These are phyloP conservation scores for Urophycis tenuis DNA, from an alignment of 2,797 vertebrate species.

Conservation along the genomic window DNA sequence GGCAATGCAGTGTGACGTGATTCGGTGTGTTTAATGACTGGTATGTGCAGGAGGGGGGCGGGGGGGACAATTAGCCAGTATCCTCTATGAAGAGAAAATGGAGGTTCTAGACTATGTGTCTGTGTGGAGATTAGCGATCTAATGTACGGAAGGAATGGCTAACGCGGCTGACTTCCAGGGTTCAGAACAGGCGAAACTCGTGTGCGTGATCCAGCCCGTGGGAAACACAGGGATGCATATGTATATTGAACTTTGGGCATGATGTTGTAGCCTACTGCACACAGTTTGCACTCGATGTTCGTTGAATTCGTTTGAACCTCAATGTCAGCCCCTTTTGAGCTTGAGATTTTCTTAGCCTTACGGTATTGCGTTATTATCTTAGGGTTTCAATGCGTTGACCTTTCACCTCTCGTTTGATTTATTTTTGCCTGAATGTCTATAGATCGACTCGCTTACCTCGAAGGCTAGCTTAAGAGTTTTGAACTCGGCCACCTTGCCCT, in stretches of 20 bases:
- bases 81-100: neutral
- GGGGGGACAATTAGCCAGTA: neutral
- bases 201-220: neutral
- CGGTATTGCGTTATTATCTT: neutral
- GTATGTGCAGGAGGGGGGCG: conserved; percentile 15
- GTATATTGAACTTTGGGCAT: conserved; percentile 9
- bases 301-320: neutral
- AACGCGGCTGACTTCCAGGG: neutral
- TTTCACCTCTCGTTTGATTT: neutral
- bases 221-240: neutral
- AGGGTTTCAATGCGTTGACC: conserved; percentile 10
- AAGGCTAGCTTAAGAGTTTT: conserved; percentile 9
- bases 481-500: conserved; percentile 16
- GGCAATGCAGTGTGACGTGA: conserved; percentile 33
- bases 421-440: too few relatives aligned
- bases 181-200: conserved; percentile 1
- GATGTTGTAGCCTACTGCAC: too few relatives aligned
- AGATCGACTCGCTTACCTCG: neutral
- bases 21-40: conserved; percentile 32
- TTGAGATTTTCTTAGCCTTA: too few relatives aligned
- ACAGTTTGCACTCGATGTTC: neutral
- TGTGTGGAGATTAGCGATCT: neutral
- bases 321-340: neutral
- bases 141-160: neutral
- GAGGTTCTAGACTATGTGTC: neutral